Evolutionary conservation across 2,888 invertebrate species (phyloP).

Genomic region (Cantharis rustica): DNA sequence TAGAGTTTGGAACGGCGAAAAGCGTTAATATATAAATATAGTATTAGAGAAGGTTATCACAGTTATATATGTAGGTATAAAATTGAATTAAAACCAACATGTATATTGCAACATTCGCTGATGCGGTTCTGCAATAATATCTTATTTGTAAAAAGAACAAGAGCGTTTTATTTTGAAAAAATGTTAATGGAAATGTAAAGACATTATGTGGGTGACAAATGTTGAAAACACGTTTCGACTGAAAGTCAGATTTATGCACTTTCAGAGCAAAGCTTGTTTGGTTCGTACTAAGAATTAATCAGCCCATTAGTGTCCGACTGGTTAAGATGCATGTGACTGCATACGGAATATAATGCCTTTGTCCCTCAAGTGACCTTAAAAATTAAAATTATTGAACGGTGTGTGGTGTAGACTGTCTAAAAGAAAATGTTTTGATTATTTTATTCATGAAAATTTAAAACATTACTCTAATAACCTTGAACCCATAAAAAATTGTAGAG

Average conservation of each 20-base stretch:
- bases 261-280: constrained; percentile 36
- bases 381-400: constrained; percentile 17
- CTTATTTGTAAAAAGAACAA: not conserved
- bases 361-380: constrained; percentile 24
- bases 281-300: constrained; percentile 35
- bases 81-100: not conserved
- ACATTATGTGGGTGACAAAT: constrained; percentile 40
- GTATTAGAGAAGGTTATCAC: not conserved
- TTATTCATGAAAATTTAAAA: not conserved
- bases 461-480: constrained; percentile 26
- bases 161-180: not conserved
- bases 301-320: constrained; percentile 28
- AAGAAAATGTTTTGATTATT: constrained; percentile 1
- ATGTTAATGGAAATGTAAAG: constrained; percentile 8
- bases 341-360: constrained; percentile 11
- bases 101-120: not conserved
- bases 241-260: constrained; percentile 40
- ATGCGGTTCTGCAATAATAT: not conserved
- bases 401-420: constrained; percentile 5
- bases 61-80: not conserved
- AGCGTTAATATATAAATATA: not conserved
- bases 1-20: not conserved
- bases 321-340: constrained; percentile 20
- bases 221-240: constrained; percentile 37
- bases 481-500: constrained; percentile 22